These are phyloP conservation scores for Prunella fulvescens DNA, from an alignment of 2,113 vertebrate genomes.

Conservation along the genomic window DNA sequence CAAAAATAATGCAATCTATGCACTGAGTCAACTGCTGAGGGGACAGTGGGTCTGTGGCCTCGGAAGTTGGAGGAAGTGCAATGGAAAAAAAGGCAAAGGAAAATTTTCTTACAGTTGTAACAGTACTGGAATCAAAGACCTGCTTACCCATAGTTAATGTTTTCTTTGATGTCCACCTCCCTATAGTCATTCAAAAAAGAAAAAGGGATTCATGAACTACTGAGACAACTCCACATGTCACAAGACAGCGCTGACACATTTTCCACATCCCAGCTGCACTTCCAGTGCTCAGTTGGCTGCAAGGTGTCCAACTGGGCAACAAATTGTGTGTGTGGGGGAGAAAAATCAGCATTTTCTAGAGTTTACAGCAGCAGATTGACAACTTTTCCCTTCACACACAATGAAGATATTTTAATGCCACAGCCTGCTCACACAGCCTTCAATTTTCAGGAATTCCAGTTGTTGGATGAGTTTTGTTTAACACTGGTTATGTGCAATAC, in stretches of 20 bases:
- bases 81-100: slow-evolving; percentile 10
- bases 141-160: slow-evolving; percentile 81
- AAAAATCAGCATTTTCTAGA: neutral
- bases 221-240: slow-evolving; percentile 21
- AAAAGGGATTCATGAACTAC: slow-evolving; percentile 59
- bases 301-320: neutral
- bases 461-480: neutral
- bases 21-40: neutral
- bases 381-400: neutral
- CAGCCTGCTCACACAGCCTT: neutral
- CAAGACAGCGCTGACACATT: slow-evolving; percentile 55
- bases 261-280: neutral
- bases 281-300: neutral
- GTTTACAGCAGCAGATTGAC: neutral
- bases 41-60: neutral
- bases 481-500: neutral
- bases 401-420: neutral
- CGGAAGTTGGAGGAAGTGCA: slow-evolving; percentile 22
- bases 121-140: slow-evolving; percentile 50
- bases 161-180: slow-evolving; percentile 88
- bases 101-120: slow-evolving; percentile 5
- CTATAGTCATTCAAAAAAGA: slow-evolving; percentile 66
- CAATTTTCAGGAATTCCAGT: neutral
- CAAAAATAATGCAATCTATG: neutral
- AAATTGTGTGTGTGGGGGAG: neutral